Evolutionary conservation across 1,140 invertebrate species (phyloP), one percentile per base, ranked within the genome.

Genomic region (Euura lappo): DNA sequence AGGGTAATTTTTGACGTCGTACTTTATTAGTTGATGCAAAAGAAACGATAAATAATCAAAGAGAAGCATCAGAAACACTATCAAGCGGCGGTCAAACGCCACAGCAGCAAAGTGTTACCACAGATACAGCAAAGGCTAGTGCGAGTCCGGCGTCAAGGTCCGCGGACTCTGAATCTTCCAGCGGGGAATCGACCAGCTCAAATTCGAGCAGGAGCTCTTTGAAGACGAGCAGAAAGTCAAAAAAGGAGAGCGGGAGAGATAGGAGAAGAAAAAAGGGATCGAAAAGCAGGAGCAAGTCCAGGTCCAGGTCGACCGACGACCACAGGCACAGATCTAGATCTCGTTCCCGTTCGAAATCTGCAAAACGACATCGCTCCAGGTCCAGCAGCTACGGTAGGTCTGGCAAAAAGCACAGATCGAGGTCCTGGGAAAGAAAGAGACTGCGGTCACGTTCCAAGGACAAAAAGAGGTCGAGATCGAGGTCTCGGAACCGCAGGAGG

Each of bases 41-140:
- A 86, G 85, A 85, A 84, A 87, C 80, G 81, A 79, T 87, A 79
- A 84, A 85, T 85, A 86, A 83, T 83, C 81, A 87, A 80, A 86
- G 84, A 81, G 84, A 85, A 81, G 80, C 81, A 68, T 85, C 86
- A 71, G 86, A 86, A 74, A 83, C 81, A 76, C 80, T 81, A 73
- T 85, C 85, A 73, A 87, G 84, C 74, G 81, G 74, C 76, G 83
- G 81, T 70, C 83, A 82, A 72, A 83, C 79, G 75, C 81, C 82
- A 72, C 80, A 79, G 47, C 81, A 78, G 78, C 81, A 79, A 73
- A 80, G 65, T 51, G 65, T 66, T 28, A 68, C 77, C 64, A 69
- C 73, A 45, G 77, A 79, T 69, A 74, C 71, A 71, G 68, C 77
- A 60, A 81, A 83, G 72, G 71, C 77, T 65, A 78, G 76, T 68